Evolutionary conservation across 2,888 invertebrate species (phyloP).

Genomic region (Drosophila anomalata): DNA sequence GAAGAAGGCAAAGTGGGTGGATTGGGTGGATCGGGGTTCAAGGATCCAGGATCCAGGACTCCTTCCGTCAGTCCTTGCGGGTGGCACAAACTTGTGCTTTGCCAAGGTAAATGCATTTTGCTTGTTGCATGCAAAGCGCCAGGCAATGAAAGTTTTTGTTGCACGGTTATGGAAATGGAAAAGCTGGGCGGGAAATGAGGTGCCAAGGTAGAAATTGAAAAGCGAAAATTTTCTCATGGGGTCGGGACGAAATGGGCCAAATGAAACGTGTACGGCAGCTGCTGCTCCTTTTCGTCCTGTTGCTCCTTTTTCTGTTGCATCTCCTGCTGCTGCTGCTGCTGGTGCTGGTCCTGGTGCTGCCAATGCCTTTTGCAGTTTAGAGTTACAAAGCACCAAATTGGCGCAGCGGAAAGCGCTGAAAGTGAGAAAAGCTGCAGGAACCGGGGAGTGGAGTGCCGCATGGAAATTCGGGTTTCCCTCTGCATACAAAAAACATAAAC

Average conservation of each 20-base stretch:
- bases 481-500: slow-evolving; percentile 40
- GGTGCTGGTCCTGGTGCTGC: background rate
- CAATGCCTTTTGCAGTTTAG: slow-evolving; percentile 35
- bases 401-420: slow-evolving; percentile 40
- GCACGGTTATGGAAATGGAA: slow-evolving; percentile 39
- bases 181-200: slow-evolving; percentile 45
- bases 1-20: slow-evolving; percentile 6
- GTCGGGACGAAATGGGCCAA: slow-evolving; percentile 53
- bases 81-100: slow-evolving; percentile 45
- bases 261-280: slow-evolving; percentile 64
- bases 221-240: slow-evolving; percentile 54
- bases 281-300: slow-evolving; percentile 19
- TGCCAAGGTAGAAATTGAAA: slow-evolving; percentile 70
- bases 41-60: slow-evolving; percentile 18
- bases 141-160: slow-evolving; percentile 61
- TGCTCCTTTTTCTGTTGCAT: slow-evolving; percentile 5
- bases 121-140: slow-evolving; percentile 72
- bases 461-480: background rate
- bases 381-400: slow-evolving; percentile 63
- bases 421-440: slow-evolving; percentile 7
- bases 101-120: slow-evolving; percentile 72
- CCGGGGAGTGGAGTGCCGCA: background rate
- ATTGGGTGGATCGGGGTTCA: slow-evolving; percentile 7
- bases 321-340: slow-evolving; percentile 5
- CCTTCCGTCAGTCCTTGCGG: slow-evolving; percentile 7